phyloP scores from a whole-genome alignment of 2,797 vertebrate species.

The Lacerta bilineata region DNA sequence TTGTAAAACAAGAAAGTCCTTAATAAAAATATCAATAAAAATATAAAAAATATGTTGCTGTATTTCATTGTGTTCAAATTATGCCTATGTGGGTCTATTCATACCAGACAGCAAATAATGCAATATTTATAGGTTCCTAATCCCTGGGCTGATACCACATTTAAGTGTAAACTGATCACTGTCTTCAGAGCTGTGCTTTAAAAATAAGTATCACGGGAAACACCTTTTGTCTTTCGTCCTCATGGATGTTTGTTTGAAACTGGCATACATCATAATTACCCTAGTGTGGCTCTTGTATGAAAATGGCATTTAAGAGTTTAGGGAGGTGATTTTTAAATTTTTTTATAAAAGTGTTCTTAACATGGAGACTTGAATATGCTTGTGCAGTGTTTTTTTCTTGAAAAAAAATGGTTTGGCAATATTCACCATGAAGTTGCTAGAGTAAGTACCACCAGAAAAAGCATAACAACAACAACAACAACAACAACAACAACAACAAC shows the following conservation, averaged over 20 bases:
- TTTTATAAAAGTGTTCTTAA: neutral
- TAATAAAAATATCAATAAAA: too few relatives aligned
- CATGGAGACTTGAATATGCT: slow-evolving; percentile 10
- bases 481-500: too few relatives aligned
- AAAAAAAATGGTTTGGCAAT: too few relatives aligned
- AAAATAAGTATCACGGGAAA: slow-evolving; percentile 20
- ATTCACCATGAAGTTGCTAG: too few relatives aligned
- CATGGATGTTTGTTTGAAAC: slow-evolving; percentile 10
- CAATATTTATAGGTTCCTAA: neutral
- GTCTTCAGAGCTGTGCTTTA: neutral
- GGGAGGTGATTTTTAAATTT: neutral
- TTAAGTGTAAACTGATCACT: neutral
- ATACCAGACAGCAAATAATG: neutral
- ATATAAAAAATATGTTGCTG: neutral
- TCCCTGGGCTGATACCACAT: neutral
- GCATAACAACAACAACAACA: too few relatives aligned
- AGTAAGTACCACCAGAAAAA: too few relatives aligned
- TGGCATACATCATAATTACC: neutral
- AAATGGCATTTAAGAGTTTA: slow-evolving; percentile 15
- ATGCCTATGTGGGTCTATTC: neutral
- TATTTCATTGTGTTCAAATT: neutral
- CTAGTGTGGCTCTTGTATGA: slow-evolving; percentile 24
- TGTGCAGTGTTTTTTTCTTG: neutral
- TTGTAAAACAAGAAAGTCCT: too few relatives aligned
- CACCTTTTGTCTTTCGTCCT: neutral